Evolutionary conservation across 2,797 vertebrate genomes (phyloP), one percentile per base, ranked within the genome.

Genomic region (Pelobates cultripes): DNA sequence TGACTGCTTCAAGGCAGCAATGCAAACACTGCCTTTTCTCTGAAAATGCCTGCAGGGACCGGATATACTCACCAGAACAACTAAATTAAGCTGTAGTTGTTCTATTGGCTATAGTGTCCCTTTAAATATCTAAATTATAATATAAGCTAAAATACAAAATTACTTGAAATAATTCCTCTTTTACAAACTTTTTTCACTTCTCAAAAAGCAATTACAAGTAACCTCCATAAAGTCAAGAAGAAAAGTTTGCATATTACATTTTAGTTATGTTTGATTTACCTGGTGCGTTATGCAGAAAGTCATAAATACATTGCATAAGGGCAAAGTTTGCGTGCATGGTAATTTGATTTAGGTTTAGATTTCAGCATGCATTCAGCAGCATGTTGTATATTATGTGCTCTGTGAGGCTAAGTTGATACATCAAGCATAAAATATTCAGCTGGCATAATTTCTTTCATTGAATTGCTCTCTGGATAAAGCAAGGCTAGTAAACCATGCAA

Each of bases 391-490:
- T 70, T 14, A 51, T 71, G 45, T 28, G 44, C n/a, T 64, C 14
- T 64, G 61, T 57, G 55, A 57, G 13, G 55, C 55, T 12, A 57
- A 14, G 55, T 40, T 70, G 68, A 70, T 70, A 15, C 42, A 45
- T 44, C 14, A 44, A 43, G 42, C 43, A 44, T 70, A 9, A 51
- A 9, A 71, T 71, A 6, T 51, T 47, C 44, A 71, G 15, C 70
- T 43, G 10, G 70, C 70, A 47, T 10, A 4, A 71, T 53, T 71
- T 53, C n/a, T 53, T 10, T 51, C 45, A 28, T 45, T 13, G 45
- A 71, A 71, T 53, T 51, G 70, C 45, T 71, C 70, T 40, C 70
- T 71, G 17, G 70, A 71, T 17, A 71, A 71, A 71, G 44, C n/a
- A 71, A 53, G 8, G 45, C 44, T 43, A 51, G 70, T 71, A 71